Percentiles rank a stretch among this genome's conserved stretches.
Conservation (phyloP, 1,140 invertebrate species). For the Diabrotica undecimpunctata region DNA sequence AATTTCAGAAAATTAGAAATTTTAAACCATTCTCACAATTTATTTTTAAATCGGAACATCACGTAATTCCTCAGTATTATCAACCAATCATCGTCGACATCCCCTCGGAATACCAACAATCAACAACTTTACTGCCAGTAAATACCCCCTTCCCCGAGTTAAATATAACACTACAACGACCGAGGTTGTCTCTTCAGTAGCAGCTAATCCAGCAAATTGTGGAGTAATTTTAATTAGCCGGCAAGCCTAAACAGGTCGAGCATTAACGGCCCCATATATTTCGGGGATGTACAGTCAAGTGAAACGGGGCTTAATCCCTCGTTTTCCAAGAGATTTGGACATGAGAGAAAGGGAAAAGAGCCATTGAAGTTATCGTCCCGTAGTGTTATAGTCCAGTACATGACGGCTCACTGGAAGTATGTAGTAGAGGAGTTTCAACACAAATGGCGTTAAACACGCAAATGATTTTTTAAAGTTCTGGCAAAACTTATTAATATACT, state of each 20-base stretch:
- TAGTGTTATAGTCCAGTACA: neutral
- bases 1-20: too few species aligned
- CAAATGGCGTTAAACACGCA: too few species aligned
- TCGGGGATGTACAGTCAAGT: conserved; percentile 22
- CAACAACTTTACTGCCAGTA: neutral
- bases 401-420: too few species aligned
- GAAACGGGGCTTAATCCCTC: conserved; percentile 24
- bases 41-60: too few species aligned
- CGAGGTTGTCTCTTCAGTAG: neutral
- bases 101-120: neutral
- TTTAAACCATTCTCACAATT: too few species aligned
- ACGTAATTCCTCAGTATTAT: too few species aligned
- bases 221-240: conserved; percentile 13
- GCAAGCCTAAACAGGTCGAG: conserved; percentile 9
- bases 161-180: neutral
- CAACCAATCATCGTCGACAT: too few species aligned
- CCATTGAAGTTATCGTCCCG: neutral
- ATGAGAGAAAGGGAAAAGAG: conserved; percentile 9
- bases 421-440: too few species aligned
- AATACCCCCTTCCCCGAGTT: neutral
- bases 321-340: conserved; percentile 32
- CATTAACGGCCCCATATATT: conserved; percentile 23
- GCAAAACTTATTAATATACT: too few species aligned
- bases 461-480: too few species aligned
- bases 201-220: conserved; percentile 5